Percentiles rank a stretch among this genome's conserved stretches.
phyloP scores from a whole-genome alignment of 53 echinoderm and acorn worm genomes.

The Holothuria scabra region DNA sequence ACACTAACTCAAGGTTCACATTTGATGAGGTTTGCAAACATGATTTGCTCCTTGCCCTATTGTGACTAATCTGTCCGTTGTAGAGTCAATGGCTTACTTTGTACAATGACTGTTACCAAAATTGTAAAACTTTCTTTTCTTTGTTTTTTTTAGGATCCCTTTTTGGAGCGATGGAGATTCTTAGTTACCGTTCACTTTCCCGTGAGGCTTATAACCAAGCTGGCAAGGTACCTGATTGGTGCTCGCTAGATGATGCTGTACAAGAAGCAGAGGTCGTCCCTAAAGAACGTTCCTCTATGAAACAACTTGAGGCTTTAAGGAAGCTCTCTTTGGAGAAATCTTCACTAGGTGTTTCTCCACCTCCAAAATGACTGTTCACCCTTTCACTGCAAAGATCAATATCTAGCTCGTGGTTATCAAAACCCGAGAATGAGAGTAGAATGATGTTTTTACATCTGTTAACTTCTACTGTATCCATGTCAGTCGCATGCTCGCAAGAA shows the following conservation, averaged over 20 bases:
- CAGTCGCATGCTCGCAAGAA: too few relatives aligned
- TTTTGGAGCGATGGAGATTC: constrained; percentile 94
- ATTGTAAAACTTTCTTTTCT: constrained; percentile 21
- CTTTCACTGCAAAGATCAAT: too few relatives aligned
- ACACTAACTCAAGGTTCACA: too few relatives aligned
- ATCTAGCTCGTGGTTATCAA: too few relatives aligned
- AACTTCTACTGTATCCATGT: too few relatives aligned
- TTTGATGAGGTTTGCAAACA: too few relatives aligned
- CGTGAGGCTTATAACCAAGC: constrained; percentile 84
- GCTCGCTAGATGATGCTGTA: constrained; percentile 71
- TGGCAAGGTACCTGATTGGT: constrained; percentile 97
- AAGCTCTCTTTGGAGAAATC: constrained; percentile 36
- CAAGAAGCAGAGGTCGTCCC: constrained; percentile 72
- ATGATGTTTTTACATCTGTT: too few relatives aligned
- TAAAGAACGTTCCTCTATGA: constrained; percentile 83
- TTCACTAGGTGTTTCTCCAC: background rate
- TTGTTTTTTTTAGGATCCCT: constrained; percentile 75
- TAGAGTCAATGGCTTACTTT: too few relatives aligned
- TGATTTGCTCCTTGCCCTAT: background rate
- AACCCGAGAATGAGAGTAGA: too few relatives aligned
- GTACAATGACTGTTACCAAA: background rate
- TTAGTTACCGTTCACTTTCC: constrained; percentile 89
- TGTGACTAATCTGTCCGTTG: background rate
- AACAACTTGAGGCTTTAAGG: constrained; percentile 43
- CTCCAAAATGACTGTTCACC: background rate